Evolutionary conservation across 2,797 vertebrate species (phyloP), one percentile per base, ranked within the genome.

Genomic region (Mallotus villosus): DNA sequence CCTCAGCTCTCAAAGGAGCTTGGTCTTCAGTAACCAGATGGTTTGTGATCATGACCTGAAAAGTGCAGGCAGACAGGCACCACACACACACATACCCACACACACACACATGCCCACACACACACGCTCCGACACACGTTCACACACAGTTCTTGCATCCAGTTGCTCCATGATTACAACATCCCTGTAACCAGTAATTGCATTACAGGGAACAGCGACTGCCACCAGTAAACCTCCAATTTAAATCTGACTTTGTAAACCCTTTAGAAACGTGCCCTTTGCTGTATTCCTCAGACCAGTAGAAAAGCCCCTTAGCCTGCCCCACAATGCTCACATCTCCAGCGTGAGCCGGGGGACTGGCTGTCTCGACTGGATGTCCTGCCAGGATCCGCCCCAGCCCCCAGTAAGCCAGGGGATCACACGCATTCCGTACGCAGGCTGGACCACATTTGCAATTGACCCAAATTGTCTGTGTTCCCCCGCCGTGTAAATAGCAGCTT

Each of bases 391-490:
- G 63, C 71, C 63, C 76, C 62, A 34, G 22, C 64, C 55, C 58
- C 57, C 63, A 75, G 70, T 70, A 62, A 78, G 21, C 46, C 57
- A 16, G 27, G 61, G 65, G 76, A 79, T 85, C 68, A 82, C 77
- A 60, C 55, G 22, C 14, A 19, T 68, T 55, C 58, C n/a, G 70
- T 62, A 12, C 1, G 14, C 24, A 29, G 78, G 61, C 82, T 68
- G 70, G 71, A n/a, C 22, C 0, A 34, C 73, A 82, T 89, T 85
- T 82, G 77, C 78, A 82, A 71, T 59, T 81, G 78, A 85, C 85
- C 85, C 78, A 82, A 68, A 87, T 85, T 21, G 53, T 27, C 59
- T 24, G 49, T 70, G 63, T 37, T 1, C 19, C 41, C 41, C 53
- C 29, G 25, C 77, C 72, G 53, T 74, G 57, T 77, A 75, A 79